Percentiles rank a stretch among this genome's conserved stretches.
Evolutionary conservation across 2,888 invertebrate species (phyloP).

Genomic region (Caenorhabditis sp.): DNA sequence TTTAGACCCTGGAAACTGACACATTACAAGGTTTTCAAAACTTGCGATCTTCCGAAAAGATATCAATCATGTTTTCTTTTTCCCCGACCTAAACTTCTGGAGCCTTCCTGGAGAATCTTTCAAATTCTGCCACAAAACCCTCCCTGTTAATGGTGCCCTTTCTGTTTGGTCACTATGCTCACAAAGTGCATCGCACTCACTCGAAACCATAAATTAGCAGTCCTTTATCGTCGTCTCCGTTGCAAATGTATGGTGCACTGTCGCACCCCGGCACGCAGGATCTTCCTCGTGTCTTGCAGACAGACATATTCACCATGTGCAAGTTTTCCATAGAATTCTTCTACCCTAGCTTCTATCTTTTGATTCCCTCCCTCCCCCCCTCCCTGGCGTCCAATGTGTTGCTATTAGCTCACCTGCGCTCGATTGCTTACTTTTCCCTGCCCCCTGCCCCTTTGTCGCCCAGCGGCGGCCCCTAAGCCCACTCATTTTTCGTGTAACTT

Average conservation of each 20-base stretch:
- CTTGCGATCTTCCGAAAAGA: not conserved
- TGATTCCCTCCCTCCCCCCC: no score
- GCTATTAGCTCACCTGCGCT: constrained; percentile 27
- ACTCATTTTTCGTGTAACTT: constrained; percentile 29
- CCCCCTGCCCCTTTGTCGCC: not conserved
- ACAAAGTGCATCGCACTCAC: not conserved
- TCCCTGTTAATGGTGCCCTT: not conserved
- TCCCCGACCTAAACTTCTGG: no score
- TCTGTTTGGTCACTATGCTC: not conserved
- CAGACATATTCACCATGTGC: no score
- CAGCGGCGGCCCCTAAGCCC: not conserved
- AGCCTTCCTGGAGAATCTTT: no score
- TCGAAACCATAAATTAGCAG: constrained; percentile 10
- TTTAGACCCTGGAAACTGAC: not conserved
- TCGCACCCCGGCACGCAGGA: constrained; percentile 25
- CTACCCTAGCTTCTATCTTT: no score
- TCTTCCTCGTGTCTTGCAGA: no score
- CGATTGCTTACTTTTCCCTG: not conserved
- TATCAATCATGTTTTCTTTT: not conserved
- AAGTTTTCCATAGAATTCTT: no score
- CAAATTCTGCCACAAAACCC: no score
- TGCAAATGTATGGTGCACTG: constrained; percentile 10
- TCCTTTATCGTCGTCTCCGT: constrained; percentile 18
- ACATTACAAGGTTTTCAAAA: not conserved
- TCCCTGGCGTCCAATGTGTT: no score